Percentiles rank a stretch among this genome's conserved stretches.
Evolutionary conservation across 2,113 vertebrate genomes (phyloP).

Genomic region (Bostrychus sinensis): DNA sequence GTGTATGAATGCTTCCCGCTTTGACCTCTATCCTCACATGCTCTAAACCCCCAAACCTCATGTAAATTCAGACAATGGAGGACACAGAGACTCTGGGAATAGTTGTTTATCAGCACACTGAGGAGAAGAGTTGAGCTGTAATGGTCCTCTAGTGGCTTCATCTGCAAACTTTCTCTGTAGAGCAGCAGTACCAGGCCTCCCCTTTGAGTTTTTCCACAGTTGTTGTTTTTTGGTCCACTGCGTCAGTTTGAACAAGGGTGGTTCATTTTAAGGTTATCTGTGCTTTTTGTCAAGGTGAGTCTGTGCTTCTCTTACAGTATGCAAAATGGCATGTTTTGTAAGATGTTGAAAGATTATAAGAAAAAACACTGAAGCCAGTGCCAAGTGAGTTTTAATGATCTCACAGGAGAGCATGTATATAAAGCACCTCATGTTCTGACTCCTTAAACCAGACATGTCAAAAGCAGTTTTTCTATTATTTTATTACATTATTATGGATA

Average conservation of each 20-base stretch:
- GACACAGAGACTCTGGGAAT: slow-evolving; percentile 70
- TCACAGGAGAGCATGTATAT: too few relatives aligned
- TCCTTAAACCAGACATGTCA: too few relatives aligned
- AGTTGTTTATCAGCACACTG: slow-evolving; percentile 69
- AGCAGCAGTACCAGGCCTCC: slow-evolving; percentile 54
- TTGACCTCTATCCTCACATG: slow-evolving; percentile 65
- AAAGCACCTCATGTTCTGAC: too few relatives aligned
- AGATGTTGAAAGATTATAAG: too few relatives aligned
- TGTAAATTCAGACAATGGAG: slow-evolving; percentile 71
- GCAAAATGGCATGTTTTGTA: neutral
- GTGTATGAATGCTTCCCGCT: slow-evolving; percentile 34
- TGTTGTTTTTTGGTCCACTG: slow-evolving; percentile 59
- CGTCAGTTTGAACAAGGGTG: slow-evolving; percentile 58
- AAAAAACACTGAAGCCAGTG: too few relatives aligned
- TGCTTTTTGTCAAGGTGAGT: slow-evolving; percentile 72
- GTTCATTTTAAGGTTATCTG: slow-evolving; percentile 67
- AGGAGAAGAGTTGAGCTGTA: slow-evolving; percentile 64
- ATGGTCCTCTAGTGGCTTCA: slow-evolving; percentile 70
- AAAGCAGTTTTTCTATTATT: too few relatives aligned
- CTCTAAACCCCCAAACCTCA: slow-evolving; percentile 56
- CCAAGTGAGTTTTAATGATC: too few relatives aligned
- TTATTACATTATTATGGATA: too few relatives aligned
- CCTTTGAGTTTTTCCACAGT: slow-evolving; percentile 42
- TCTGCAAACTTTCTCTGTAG: slow-evolving; percentile 59
- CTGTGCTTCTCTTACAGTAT: slow-evolving; percentile 28